Percentiles rank a stretch among this genome's conserved stretches.
Evolutionary conservation across 1,140 invertebrate genomes (phyloP).

Genomic region (Procambarus clarkii): DNA sequence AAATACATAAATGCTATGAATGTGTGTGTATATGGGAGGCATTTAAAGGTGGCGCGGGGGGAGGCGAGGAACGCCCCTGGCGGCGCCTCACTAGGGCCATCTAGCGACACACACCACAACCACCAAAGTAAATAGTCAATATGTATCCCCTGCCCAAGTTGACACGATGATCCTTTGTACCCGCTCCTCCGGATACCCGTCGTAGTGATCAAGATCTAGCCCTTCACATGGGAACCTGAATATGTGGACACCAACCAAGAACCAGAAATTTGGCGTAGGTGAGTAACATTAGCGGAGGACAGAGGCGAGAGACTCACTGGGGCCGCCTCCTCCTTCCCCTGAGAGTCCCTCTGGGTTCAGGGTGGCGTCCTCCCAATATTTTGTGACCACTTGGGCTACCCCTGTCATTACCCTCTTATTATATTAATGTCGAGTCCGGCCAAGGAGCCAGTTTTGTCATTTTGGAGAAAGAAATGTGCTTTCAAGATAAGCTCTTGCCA

Average conservation of each 20-base stretch:
- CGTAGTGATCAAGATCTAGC: slow-evolving; percentile 7
- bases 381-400: too few relatives aligned
- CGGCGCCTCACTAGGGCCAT: slow-evolving; percentile 6
- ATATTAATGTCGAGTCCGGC: too few relatives aligned
- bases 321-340: too few relatives aligned
- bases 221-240: slow-evolving; percentile 56
- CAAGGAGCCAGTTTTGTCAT: too few relatives aligned
- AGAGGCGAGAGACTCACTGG: too few relatives aligned
- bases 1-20: too few relatives aligned
- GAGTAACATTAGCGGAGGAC: slow-evolving; percentile 4
- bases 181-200: neutral
- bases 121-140: slow-evolving; percentile 68
- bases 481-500: too few relatives aligned
- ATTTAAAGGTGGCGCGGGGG: slow-evolving; percentile 29
- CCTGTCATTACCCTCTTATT: too few relatives aligned
- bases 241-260: slow-evolving; percentile 67
- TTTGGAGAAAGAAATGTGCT: too few relatives aligned
- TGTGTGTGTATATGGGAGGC: too few relatives aligned
- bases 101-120: neutral
- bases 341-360: too few relatives aligned
- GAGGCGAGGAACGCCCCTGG: slow-evolving; percentile 35
- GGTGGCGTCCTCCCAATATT: too few relatives aligned
- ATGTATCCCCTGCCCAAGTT: slow-evolving; percentile 16
- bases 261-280: slow-evolving; percentile 66
- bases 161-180: slow-evolving; percentile 33